Evolutionary conservation across 2,113 vertebrate species (phyloP), one percentile per base, ranked within the genome.

Genomic region (Coptodon rendalli): DNA sequence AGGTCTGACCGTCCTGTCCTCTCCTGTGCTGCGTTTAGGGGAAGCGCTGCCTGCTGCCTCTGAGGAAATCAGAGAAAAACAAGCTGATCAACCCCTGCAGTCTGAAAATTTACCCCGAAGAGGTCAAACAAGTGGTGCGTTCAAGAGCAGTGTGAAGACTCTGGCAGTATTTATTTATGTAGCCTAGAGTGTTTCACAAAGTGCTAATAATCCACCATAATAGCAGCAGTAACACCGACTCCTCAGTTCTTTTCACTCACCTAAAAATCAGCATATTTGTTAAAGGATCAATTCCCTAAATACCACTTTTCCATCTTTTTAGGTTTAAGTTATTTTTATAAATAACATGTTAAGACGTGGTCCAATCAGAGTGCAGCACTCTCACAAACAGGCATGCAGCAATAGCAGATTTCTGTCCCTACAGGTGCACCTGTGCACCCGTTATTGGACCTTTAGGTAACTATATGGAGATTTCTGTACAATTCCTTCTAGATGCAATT

Each of bases 1-100:
- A 5, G 3, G 7, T 52, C 16, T 56, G 24, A 45, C 29, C 19
- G 5, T 27, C 0, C 6, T 5, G 14, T 82, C 7, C 13, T 73
- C 38, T 66, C 2, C 3, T 38, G 4, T 11, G 27, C 16, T 73
- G 22, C 7, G 6, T 90, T 43, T 54, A 95, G 94, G 90, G 91
- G 17, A 91, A 89, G 9, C 43, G 17, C 13, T 59, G 13, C 40
- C 78, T 96, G 81, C 81, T 96, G 83, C 95, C 95, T 7, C 84
- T 95, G 9, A 89, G 5, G 1, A 50, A 13, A 1, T 19, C 87
- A 3, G 94, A 95, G 89, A 87, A 3, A 19, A 91, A 68, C 10
- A 43, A 68, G 22, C 11, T 96, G 6, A 92, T 95, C 14, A 1
- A 90, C 9, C 93, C 91, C 27, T 7, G 86, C 29, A 90, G 92